Conservation (phyloP, 1,140 invertebrate species). For the Chionoecetes opilio region DNA sequence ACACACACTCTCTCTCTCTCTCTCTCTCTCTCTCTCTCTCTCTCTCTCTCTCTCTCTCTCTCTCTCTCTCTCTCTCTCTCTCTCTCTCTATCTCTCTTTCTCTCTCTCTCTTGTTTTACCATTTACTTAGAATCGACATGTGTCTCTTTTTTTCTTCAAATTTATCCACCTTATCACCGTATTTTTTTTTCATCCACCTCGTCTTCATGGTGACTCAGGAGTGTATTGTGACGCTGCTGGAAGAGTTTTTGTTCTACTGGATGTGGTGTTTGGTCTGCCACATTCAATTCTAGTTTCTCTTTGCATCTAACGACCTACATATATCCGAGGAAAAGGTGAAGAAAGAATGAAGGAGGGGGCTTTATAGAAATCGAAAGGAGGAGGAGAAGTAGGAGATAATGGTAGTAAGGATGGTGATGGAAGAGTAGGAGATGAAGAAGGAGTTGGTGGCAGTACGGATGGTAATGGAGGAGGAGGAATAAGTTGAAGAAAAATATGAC, state of each 20-base stretch:
- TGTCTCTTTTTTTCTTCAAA: too few species aligned
- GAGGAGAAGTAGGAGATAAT: too few species aligned
- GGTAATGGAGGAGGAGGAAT: not conserved
- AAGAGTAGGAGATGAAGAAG: not conserved
- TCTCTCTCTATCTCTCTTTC: not conserved
- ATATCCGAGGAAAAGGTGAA: not conserved
- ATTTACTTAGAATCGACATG: too few species aligned
- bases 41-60: conserved; percentile 27
- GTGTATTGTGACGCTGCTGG: not conserved
- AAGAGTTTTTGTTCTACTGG: not conserved
- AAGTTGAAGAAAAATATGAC: not conserved
- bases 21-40: conserved; percentile 9
- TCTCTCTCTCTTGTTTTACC: too few species aligned
- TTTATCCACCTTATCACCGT: too few species aligned
- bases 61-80: conserved; percentile 16
- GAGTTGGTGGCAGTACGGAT: not conserved
- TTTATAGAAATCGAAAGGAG: not conserved
- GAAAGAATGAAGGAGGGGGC: not conserved
- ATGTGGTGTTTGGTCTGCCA: not conserved
- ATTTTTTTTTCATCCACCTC: not conserved
- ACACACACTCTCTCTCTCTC: not conserved
- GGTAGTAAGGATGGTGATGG: too few species aligned
- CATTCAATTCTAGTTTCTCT: not conserved
- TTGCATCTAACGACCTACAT: conserved; percentile 13
- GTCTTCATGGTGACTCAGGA: not conserved